These are phyloP conservation scores for Gymnobelideus leadbeateri DNA, from an alignment of 2,113 vertebrate species.

Conservation along the genomic window DNA sequence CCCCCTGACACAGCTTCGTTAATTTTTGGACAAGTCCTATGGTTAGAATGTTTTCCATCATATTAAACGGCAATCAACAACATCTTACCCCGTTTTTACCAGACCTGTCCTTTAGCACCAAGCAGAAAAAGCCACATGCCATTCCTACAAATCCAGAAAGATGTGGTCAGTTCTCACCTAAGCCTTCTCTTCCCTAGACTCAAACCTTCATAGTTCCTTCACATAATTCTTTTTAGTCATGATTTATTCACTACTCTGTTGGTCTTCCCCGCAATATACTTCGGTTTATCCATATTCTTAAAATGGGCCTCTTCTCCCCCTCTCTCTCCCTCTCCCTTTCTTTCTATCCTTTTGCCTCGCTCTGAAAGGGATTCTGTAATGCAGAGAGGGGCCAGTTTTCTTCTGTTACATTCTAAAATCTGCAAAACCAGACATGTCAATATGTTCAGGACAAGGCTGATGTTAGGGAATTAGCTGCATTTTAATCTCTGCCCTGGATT, in stretches of 20 bases:
- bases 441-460: slow-evolving; percentile 6
- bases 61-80: background rate
- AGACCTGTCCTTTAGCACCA: background rate
- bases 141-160: background rate
- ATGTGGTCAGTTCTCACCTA: background rate
- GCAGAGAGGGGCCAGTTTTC: background rate
- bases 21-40: background rate
- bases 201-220: background rate
- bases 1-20: background rate
- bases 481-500: slow-evolving; percentile 51
- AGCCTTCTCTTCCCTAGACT: background rate
- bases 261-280: background rate
- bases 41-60: background rate
- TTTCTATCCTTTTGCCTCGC: background rate
- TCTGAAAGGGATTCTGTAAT: background rate
- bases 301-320: background rate
- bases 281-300: background rate
- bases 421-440: background rate
- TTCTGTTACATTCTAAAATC: background rate
- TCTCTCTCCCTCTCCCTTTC: background rate
- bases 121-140: background rate
- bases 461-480: slow-evolving; percentile 58
- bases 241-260: background rate
- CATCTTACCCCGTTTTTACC: background rate
- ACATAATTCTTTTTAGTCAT: background rate